Evolutionary conservation across 2,888 invertebrate genomes (phyloP).

Genomic region (Eulithis prunata): DNA sequence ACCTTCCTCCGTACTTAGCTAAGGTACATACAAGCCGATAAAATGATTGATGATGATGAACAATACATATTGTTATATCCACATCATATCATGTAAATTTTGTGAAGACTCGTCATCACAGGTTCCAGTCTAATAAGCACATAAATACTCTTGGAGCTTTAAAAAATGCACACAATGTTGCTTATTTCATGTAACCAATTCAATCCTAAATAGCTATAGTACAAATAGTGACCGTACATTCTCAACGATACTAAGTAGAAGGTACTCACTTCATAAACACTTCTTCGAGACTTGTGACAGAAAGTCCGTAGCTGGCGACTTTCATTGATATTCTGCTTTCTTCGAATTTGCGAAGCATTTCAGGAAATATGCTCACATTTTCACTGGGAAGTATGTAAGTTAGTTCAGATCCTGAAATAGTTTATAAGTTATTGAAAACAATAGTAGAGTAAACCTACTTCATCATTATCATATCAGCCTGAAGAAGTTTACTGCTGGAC

Average conservation of each 20-base stretch:
- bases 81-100: no score
- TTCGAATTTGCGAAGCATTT: slow-evolving; percentile 89
- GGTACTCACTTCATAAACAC: slow-evolving; percentile 90
- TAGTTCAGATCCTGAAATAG: slow-evolving; percentile 86
- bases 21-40: no score
- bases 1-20: no score
- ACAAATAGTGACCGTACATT: background rate
- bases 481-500: no score
- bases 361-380: slow-evolving; percentile 86
- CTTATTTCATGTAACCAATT: no score
- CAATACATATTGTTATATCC: no score
- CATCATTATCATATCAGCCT: no score
- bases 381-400: slow-evolving; percentile 89
- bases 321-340: slow-evolving; percentile 82
- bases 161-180: no score
- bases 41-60: no score
- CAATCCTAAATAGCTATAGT: background rate
- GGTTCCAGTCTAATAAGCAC: no score
- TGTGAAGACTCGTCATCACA: no score
- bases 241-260: background rate
- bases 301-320: slow-evolving; percentile 92
- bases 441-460: background rate
- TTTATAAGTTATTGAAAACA: background rate
- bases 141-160: no score
- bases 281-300: slow-evolving; percentile 95